Base-by-base conservation (phyloP, 1,140 invertebrate species). In the Pachyrhynchus sulphureomaculatus region DNA sequence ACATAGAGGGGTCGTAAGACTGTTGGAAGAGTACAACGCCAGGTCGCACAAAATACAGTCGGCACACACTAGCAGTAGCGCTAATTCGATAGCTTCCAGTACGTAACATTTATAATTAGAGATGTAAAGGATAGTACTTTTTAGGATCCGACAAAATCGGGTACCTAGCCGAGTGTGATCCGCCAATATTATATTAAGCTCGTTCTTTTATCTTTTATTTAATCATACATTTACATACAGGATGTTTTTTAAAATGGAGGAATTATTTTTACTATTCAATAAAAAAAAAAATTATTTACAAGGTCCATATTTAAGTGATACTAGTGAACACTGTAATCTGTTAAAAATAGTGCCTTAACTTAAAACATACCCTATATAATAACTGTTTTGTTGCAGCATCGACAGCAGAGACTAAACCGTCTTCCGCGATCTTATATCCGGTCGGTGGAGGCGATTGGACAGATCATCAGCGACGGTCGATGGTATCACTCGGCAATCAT, bases 401-500 rank as follows among this genome's bases (percentile, higher is more conserved):
- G 17, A 87, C 86, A 4, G 82, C 83, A 5, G 86, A 88, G 75
- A 88, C 85, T 2, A 88, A 88, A 74, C 84, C 86, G 17, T 87
- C 82, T 24, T 86, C 82, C 36, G 85, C 83, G 2, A 81, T 85
- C 64, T 70, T 86, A 39, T 86, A 82, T 66, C 79, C 79, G 9
- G 70, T 76, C 2, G 78, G 80, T 49, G 79, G 78, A 0, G 76
- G 79, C 0, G 84, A 88, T 63, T 75, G 72, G 71, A 68, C 87
- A 82, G 15, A 87, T 82, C 52, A 87, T 84, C 74, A 75, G 60
- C 76, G 87, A 56, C 80, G 86, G 54, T 90, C 88, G n/a, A 84
- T 86, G 72, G 82, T 88, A 18, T 90, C 86, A 0, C 65, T 84
- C n/a, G 83, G 83, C 4, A 87, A 87, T 69, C 84, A 87, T 73